phyloP scores from a whole-genome alignment of 2,797 vertebrate genomes.

The Hafferia zeledoni region DNA sequence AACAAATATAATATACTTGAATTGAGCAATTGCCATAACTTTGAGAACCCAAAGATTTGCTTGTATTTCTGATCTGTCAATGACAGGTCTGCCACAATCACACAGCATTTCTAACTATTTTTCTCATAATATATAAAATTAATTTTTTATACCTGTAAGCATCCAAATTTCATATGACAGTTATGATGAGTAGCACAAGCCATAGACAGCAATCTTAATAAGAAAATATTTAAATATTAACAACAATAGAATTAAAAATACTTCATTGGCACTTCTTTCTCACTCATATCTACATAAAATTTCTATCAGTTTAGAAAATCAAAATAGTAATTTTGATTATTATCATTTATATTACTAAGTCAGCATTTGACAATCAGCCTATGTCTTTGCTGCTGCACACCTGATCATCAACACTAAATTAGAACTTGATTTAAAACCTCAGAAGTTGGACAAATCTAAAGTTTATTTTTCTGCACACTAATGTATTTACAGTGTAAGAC shows the following conservation, averaged over 20 bases:
- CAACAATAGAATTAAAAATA: not conserved
- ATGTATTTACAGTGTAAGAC: not conserved
- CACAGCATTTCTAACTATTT: not conserved
- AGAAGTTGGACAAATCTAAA: not conserved
- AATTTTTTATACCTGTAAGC: not conserved
- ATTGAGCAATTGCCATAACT: not conserved
- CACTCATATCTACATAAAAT: not conserved
- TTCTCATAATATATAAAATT: not conserved
- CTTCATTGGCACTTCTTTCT: not conserved
- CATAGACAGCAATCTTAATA: not conserved
- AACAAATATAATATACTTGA: not conserved
- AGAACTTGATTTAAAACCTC: not conserved
- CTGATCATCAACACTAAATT: not conserved
- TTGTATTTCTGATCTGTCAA: not conserved
- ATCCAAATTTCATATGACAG: not conserved
- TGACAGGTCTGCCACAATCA: not conserved
- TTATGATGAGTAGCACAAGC: not conserved
- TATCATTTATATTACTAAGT: not conserved
- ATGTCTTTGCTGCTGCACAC: not conserved
- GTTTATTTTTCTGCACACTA: not conserved
- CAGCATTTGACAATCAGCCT: not conserved
- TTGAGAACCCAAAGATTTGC: not conserved
- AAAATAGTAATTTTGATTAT: not conserved
- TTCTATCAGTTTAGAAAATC: conserved; percentile 9
- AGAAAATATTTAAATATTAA: not conserved